Percentiles rank a stretch among this genome's conserved stretches.
Evolutionary conservation across 2,888 invertebrate genomes (phyloP).

Genomic region (Brenthis daphne): DNA sequence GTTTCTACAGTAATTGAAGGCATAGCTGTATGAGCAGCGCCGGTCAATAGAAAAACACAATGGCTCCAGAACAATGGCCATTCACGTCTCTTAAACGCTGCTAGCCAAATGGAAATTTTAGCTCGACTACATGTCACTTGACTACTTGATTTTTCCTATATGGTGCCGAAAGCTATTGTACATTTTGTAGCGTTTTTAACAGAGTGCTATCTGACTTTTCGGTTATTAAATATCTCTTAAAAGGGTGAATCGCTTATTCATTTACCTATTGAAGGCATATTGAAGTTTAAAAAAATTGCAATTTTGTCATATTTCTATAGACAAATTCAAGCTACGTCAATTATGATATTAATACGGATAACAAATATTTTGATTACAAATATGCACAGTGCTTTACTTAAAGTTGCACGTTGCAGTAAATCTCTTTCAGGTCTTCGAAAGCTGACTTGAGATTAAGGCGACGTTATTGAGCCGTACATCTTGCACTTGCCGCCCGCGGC

Average conservation of each 20-base stretch:
- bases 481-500: slow-evolving; percentile 45
- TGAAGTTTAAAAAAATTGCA: too few relatives aligned
- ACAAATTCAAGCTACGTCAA: too few relatives aligned
- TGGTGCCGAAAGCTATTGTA: slow-evolving; percentile 39
- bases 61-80: slow-evolving; percentile 65
- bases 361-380: slow-evolving; percentile 5
- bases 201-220: slow-evolving; percentile 27
- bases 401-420: slow-evolving; percentile 58
- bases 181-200: slow-evolving; percentile 34
- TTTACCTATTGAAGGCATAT: too few relatives aligned
- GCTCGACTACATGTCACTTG: slow-evolving; percentile 59
- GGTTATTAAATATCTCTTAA: slow-evolving; percentile 10
- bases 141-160: slow-evolving; percentile 55
- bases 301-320: too few relatives aligned
- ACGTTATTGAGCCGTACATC: slow-evolving; percentile 70
- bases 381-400: slow-evolving; percentile 39
- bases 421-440: slow-evolving; percentile 56
- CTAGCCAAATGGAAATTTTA: slow-evolving; percentile 75
- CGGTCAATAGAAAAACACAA: slow-evolving; percentile 78
- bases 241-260: too few relatives aligned
- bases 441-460: slow-evolving; percentile 63
- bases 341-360: too few relatives aligned
- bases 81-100: slow-evolving; percentile 73
- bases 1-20: slow-evolving; percentile 70
- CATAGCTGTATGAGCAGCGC: slow-evolving; percentile 54